Conservation (phyloP, 2,888 invertebrate genomes). For the Helobdella robusta region DNA sequence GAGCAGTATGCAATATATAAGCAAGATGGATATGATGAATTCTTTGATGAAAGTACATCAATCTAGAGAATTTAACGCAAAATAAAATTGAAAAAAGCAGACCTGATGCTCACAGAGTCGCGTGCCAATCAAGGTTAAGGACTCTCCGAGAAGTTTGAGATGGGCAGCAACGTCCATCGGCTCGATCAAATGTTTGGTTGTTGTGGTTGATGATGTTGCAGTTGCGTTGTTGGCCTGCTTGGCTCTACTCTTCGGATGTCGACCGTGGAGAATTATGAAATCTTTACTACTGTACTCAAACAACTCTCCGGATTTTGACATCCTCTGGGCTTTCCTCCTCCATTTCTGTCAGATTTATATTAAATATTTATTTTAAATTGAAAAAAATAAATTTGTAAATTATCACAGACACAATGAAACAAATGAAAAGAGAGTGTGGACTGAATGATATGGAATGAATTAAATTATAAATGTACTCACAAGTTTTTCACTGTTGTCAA, state of each 20-base stretch:
- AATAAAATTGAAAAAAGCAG: slow-evolving; percentile 30
- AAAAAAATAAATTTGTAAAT: not conserved
- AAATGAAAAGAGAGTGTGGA: not conserved
- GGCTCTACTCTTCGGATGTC: no score
- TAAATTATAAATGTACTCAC: not conserved
- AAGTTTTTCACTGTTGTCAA: slow-evolving; percentile 1
- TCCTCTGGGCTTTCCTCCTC: slow-evolving; percentile 17
- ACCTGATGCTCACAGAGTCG: slow-evolving; percentile 83
- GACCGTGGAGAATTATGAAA: no score
- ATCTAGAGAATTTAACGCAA: not conserved
- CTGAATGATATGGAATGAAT: not conserved
- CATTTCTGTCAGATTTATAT: slow-evolving; percentile 12
- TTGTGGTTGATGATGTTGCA: no score
- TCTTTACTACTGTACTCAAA: not conserved
- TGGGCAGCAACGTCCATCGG: slow-evolving; percentile 79
- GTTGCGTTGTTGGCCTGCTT: no score
- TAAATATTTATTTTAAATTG: not conserved
- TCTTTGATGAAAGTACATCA: not conserved
- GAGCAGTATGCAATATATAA: no score
- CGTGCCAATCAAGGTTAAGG: slow-evolving; percentile 82
- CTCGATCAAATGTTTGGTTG: no score
- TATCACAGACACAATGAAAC: not conserved
- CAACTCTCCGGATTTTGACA: slow-evolving; percentile 8
- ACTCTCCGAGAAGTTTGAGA: slow-evolving; percentile 80
- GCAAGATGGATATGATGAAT: no score